phyloP scores from a whole-genome alignment of 2,888 invertebrate species.

The Thysanoteuthis rhombus region DNA sequence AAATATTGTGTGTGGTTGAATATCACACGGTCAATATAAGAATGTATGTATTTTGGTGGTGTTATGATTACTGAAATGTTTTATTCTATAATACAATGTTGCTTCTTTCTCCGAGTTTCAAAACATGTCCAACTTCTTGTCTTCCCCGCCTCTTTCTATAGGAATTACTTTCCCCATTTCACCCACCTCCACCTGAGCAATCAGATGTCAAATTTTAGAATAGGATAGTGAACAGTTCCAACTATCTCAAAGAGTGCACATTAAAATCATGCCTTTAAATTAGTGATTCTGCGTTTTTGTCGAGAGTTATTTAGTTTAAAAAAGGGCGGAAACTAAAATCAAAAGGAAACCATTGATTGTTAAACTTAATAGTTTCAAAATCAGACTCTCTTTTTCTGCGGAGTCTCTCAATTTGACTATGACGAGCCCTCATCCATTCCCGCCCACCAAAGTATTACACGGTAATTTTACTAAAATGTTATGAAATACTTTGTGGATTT shows the following conservation, averaged over 20 bases:
- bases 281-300: neutral
- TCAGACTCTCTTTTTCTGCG: neutral
- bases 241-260: neutral
- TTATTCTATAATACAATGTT: neutral
- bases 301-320: neutral
- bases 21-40: neutral
- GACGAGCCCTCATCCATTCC: neutral
- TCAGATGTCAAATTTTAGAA: constrained; percentile 12
- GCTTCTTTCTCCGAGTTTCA: neutral
- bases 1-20: too few relatives aligned
- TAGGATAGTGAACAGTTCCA: neutral
- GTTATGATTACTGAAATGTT: neutral
- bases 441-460: neutral
- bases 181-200: neutral
- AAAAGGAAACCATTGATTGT: neutral
- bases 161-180: neutral
- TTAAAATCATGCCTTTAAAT: constrained; percentile 12
- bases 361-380: constrained; percentile 12
- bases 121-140: neutral
- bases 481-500: neutral
- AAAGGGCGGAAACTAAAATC: neutral
- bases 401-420: neutral
- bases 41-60: neutral
- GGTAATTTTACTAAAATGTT: constrained; percentile 12
- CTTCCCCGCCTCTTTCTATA: neutral